These are phyloP conservation scores for Drosophila fulvimacula DNA, from an alignment of 2,888 invertebrate genomes.

Conservation along the genomic window DNA sequence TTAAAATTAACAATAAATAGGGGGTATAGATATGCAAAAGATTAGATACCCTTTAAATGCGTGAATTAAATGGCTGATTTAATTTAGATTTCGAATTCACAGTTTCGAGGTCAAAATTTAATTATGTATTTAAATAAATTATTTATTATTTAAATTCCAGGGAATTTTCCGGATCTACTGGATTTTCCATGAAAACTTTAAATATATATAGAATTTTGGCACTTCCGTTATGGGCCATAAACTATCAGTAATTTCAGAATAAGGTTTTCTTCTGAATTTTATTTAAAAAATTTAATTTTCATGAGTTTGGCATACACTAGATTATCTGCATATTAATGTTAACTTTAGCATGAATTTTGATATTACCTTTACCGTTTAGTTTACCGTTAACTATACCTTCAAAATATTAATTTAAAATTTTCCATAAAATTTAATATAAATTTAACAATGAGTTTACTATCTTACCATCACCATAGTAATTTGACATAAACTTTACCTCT, in stretches of 20 bases:
- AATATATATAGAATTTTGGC: no score
- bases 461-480: no score
- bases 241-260: no score
- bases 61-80: not conserved
- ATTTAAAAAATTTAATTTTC: no score
- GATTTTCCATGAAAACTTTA: no score
- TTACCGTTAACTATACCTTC: not conserved
- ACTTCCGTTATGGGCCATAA: no score
- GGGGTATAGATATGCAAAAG: not conserved
- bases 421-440: no score
- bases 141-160: not conserved
- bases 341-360: not conserved
- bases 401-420: not conserved
- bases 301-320: not conserved
- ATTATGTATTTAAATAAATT: not conserved
- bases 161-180: no score
- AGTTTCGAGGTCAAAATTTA: not conserved
- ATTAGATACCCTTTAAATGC: slow-evolving; percentile 15
- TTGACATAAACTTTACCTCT: not conserved
- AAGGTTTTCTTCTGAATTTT: no score
- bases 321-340: not conserved
- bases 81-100: not conserved
- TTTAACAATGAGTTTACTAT: no score
- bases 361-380: not conserved
- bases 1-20: slow-evolving; percentile 60